Base-by-base conservation (phyloP, 2,797 vertebrate genomes). In the Euthynnus affinis region DNA sequence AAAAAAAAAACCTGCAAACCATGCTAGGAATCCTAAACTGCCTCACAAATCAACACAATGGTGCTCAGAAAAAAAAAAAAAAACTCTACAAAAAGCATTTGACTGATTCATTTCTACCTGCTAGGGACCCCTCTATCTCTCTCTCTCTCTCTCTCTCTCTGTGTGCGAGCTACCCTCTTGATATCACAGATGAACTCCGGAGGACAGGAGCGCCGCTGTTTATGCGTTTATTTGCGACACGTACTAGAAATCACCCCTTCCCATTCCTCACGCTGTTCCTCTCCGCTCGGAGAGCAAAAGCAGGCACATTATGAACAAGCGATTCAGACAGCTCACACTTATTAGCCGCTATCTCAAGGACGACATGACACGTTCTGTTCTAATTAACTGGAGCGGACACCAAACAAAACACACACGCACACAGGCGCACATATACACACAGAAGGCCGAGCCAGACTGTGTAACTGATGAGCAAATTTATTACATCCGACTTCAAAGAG, bases 331-430 rank as follows among this genome's bases (percentile, higher is more conserved):
- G 79, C 83, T 76, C 69, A 14, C 89, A 76, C 87, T 80, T 89
- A 93, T 93, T 90, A 92, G 86, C 87, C 22, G 68, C 74, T 77
- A 86, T 88, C 87, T 90, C 76, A 85, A 89, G 91, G 88, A 94
- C 89, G 70, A 83, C 86, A 69, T 58, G 67, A 71, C 76, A 48
- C 66, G 46, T 71, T 76, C 81, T 79, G 85, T 84, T 86, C 75
- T 90, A 89, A 94, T 94, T 91, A 94, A 90, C 85, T 76, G 66
- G 63, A 84, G 86, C 82, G 40, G 89, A 90, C 87, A 81, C 83
- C 82, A 86, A 90, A 92, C 87, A 88, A 84, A 87, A 89, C 79
- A 48, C 46, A 32, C n/a, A n/a, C n/a, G n/a, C n/a, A n/a, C n/a
- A n/a, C n/a, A n/a, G n/a, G n/a, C n/a, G n/a, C n/a, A n/a, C n/a